These are phyloP conservation scores for Hydrolagus affinis DNA, from an alignment of 2,113 vertebrate species.

Conservation along the genomic window DNA sequence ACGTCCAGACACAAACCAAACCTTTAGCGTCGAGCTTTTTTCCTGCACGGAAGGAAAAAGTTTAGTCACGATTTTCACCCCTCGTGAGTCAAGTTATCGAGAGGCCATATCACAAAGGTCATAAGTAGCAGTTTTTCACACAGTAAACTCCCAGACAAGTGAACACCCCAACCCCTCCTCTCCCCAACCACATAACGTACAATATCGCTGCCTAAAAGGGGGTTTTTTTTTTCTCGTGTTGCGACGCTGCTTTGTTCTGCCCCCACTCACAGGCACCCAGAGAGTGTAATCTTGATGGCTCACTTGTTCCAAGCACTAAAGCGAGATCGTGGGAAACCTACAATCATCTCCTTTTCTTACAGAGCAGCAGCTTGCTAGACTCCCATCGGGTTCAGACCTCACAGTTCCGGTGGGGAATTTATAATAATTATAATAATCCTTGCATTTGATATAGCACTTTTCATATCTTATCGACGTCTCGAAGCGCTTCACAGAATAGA, in stretches of 20 bases:
- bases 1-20: not conserved
- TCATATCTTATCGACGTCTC: too few species aligned
- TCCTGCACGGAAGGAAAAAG: not conserved
- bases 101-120: not conserved
- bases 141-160: not conserved
- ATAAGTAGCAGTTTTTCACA: conserved; percentile 7
- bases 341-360: not conserved
- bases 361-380: too few species aligned
- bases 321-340: not conserved
- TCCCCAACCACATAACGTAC: not conserved
- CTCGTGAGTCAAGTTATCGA: not conserved
- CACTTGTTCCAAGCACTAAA: not conserved
- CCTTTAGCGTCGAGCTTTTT: conserved; percentile 24
- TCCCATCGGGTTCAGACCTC: not conserved
- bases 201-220: not conserved
- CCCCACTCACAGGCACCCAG: not conserved
- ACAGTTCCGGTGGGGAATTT: not conserved
- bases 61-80: not conserved
- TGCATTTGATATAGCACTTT: too few species aligned
- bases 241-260: not conserved
- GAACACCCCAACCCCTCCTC: not conserved
- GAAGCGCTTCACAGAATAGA: too few species aligned
- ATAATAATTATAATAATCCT: too few species aligned
- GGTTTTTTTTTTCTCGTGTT: not conserved
- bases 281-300: too few species aligned